Percentiles rank a stretch among this genome's conserved stretches.
Evolutionary conservation across 2,888 invertebrate species (phyloP).

Genomic region (Chromoteleia sp.): DNA sequence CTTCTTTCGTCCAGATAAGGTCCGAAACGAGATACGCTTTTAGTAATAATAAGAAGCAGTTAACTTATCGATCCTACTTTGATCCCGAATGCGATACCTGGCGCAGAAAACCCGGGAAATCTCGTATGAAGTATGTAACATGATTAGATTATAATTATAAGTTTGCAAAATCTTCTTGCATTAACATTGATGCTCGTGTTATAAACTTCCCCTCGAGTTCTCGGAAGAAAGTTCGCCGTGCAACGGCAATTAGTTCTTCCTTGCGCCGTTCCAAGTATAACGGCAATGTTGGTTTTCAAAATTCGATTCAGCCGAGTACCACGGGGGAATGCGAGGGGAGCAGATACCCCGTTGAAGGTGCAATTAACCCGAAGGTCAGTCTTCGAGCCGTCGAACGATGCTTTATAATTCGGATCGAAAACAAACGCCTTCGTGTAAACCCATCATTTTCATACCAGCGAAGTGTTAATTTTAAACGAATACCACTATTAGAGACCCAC

Average conservation of each 20-base stretch:
- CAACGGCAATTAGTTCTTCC: conserved; percentile 31
- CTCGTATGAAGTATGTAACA: not conserved
- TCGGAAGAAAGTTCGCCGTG: conserved; percentile 28
- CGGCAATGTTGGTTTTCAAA: conserved; percentile 64
- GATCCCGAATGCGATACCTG: not conserved
- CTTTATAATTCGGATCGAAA: conserved; percentile 66
- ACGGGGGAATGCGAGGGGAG: conserved; percentile 44
- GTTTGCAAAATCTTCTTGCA: not conserved
- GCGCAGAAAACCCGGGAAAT: not conserved
- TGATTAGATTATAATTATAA: conserved; percentile 43
- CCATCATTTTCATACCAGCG: conserved; percentile 48
- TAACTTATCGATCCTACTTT: conserved; percentile 21
- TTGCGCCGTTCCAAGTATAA: conserved; percentile 40
- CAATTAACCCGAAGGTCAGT: conserved; percentile 79
- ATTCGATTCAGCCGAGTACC: conserved; percentile 37
- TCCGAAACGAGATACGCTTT: not conserved
- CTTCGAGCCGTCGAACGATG: conserved; percentile 70
- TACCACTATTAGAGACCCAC: conserved; percentile 20
- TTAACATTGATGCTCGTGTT: conserved; percentile 31
- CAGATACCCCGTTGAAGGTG: conserved; percentile 75
- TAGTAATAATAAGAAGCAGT: conserved; percentile 6
- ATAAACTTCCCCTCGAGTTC: conserved; percentile 6
- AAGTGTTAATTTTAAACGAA: conserved; percentile 65
- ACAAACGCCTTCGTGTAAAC: conserved; percentile 51
- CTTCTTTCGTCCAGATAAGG: not conserved